Evolutionary conservation across 2,797 vertebrate species (phyloP), one percentile per base, ranked within the genome.

Genomic region (Leptatherina wallacei): DNA sequence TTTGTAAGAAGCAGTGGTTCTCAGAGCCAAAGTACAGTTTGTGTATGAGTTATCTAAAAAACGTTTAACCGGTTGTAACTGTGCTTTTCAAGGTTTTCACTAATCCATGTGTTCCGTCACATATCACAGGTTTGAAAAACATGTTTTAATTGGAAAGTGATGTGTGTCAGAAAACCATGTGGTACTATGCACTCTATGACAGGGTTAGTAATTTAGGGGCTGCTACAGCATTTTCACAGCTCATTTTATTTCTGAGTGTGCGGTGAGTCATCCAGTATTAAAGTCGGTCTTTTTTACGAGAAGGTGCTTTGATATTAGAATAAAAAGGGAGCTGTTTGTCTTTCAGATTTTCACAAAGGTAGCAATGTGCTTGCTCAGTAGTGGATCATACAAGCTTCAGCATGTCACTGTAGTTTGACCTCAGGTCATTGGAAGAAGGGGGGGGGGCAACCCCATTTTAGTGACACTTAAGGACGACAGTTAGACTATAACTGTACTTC

Each of bases 321-420:
- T 58, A 71, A 66, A 71, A 69, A 56, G 35, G 52, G 40, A 86
- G 77, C 78, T 81, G 63, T 76, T 77, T 76, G 65, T 74, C 71
- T 89, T 71, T 78, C 44, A 30, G 47, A 80, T 69, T 27, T 27
- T 75, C 74, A 71, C 72, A 71, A 74, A 78, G 65, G 76, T 61
- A 80, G 85, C 73, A 80, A 73, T 86, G 80, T 89, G 81, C 84
- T 77, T 73, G 80, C 80, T 87, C 84, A 79, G 77, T 88, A 79
- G 82, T 75, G 77, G 84, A 85, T 86, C 80, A 77, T 86, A 89
- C 94, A 93, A 91, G 94, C 83, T 70, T 63, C 73, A 81, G 88
- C 94, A 90, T 91, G 94, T 91, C 90, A 86, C 83, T 89, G 89
- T 82, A 92, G 89, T 89, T 89, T 94, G 94, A 95, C 92, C 93